Base-by-base conservation (phyloP, 2,888 invertebrate species). In the Calameuta pallipes region DNA sequence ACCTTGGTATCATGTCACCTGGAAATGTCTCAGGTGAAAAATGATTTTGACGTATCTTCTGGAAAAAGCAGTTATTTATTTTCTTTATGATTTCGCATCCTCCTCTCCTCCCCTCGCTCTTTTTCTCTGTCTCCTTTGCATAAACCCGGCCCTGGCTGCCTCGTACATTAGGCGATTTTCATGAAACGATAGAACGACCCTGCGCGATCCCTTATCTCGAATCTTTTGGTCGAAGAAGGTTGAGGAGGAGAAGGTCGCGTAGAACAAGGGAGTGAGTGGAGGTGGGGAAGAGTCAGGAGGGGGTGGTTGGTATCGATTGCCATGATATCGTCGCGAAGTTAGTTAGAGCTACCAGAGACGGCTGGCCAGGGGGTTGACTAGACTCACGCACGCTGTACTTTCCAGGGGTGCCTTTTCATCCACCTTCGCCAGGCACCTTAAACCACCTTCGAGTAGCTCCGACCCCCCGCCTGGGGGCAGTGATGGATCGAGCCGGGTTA, bases 401-500 rank as follows among this genome's bases (percentile, higher is more conserved):
- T 83, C 82, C 82, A 79, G 78, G 79, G 80, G 36, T 68, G 78
- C 74, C 77, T 56, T 56, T 56, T 56, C 56, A 56, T 56, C 56
- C 56, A 56, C 56, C 56, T 82, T 82, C 80, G 83, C 81, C 80
- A 77, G 82, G 81, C 83, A 83, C 85, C 83, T 80, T 81, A 75
- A 77, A 82, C 81, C 76, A 79, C 76, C 75, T 77, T 83, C 81
- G 84, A 82, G 68, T 76, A 80, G 83, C 81, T 79, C 81, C 83
- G 82, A 81, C 81, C 75, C 68, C 79, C 78, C 36, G 36, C 74
- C 83, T 82, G 79, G 82, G 84, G 89, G 90, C 90, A 90, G 90
- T 90, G 91, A 91, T 91, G 90, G 90, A 90, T 91, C 89, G 91
- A 88, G 87, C 83, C 84, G 85, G 86, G 89, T 90, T 91, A 90